These are phyloP conservation scores for Hyppa rectilinea DNA, from an alignment of 2,888 invertebrate species.

Conservation along the genomic window DNA sequence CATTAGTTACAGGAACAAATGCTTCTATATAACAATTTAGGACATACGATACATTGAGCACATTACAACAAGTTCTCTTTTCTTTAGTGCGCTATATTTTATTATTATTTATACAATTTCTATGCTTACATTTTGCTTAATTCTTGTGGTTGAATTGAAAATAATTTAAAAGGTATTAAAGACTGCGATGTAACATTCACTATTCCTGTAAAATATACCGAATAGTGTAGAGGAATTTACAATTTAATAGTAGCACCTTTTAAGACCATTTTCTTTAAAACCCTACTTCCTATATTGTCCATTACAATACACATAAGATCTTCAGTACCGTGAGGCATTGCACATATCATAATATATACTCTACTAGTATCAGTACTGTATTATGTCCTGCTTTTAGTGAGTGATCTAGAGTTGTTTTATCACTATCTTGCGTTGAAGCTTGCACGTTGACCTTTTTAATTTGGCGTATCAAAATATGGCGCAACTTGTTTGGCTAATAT, in stretches of 20 bases:
- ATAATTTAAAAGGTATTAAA: conserved; percentile 45
- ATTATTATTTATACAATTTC: conserved; percentile 53
- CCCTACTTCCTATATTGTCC: conserved; percentile 52
- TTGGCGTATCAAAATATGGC: conserved; percentile 29
- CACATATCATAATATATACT: conserved; percentile 69
- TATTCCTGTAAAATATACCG: background rate
- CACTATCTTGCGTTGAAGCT: conserved; percentile 29
- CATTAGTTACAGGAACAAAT: conserved; percentile 62
- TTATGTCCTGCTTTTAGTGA: conserved; percentile 64
- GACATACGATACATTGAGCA: conserved; percentile 74
- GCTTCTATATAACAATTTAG: conserved; percentile 72
- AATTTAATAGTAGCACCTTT: conserved; percentile 17
- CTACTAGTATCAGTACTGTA: conserved; percentile 66
- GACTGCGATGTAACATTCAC: background rate
- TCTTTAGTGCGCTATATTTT: conserved; percentile 73
- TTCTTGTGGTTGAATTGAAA: conserved; percentile 40
- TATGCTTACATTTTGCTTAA: conserved; percentile 44
- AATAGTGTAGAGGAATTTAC: background rate
- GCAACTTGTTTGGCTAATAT: conserved; percentile 29
- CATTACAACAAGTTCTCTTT: conserved; percentile 76
- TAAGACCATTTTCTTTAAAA: conserved; percentile 47
- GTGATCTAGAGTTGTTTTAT: conserved; percentile 50
- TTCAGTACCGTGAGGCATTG: conserved; percentile 67
- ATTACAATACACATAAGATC: conserved; percentile 68
- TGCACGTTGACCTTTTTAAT: conserved; percentile 54